phyloP scores from a whole-genome alignment of 1,140 invertebrate genomes.

The Wiebesia pumilae region DNA sequence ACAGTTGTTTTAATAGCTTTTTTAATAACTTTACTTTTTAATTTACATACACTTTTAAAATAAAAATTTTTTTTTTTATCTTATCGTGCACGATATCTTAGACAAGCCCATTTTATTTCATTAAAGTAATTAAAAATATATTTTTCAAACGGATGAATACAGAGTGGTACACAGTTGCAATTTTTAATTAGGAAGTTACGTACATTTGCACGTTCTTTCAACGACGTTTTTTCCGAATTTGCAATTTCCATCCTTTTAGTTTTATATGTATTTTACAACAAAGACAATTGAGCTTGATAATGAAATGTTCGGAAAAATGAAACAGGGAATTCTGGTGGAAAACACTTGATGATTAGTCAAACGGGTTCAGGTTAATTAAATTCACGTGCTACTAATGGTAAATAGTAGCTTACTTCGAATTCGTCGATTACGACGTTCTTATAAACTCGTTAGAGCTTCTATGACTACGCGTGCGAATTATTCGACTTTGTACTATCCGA shows the following conservation, averaged over 20 bases:
- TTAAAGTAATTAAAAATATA: neutral
- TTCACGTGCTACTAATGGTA: neutral
- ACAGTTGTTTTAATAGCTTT: neutral
- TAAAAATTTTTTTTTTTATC: neutral
- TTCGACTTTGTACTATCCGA: neutral
- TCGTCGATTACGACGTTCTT: neutral
- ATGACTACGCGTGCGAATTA: neutral
- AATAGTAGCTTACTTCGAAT: neutral
- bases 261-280: neutral
- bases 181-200: neutral
- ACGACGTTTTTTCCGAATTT: neutral
- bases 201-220: neutral
- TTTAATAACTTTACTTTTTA: neutral
- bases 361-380: neutral
- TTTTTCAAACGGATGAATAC: neutral
- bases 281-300: neutral
- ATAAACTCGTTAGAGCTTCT: neutral
- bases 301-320: neutral
- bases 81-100: neutral
- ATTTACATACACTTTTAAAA: neutral
- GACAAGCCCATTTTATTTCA: neutral
- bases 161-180: neutral
- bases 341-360: neutral
- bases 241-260: neutral
- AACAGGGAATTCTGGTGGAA: neutral